Evolutionary conservation across 2,113 vertebrate species (phyloP), one percentile per base, ranked within the genome.

Genomic region (Brachyhypopomus occidentalis): DNA sequence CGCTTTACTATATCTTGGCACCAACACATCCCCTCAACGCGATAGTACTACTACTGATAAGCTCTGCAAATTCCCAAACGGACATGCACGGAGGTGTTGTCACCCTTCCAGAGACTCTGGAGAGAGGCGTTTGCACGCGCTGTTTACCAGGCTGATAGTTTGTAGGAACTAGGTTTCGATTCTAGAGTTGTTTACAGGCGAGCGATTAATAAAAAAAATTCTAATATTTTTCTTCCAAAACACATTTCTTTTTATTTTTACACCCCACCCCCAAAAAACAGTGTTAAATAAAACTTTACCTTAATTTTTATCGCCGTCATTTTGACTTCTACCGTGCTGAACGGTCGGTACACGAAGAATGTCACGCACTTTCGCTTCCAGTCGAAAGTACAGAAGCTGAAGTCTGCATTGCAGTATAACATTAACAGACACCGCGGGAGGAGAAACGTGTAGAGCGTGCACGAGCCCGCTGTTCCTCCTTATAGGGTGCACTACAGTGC

Each of bases 271-370:
- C 30, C 63, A 12, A 9, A 48, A 73, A 56, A 22, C 34, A 36
- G 20, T 22, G 25, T 78, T 59, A 78, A 16, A 5, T 60, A 41
- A 41, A 59, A 75, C n/a, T 48, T 70, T 85, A 86, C 85, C 85
- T 55, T 80, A n/a, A 85, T 67, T 63, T 77, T 67, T 34, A 86
- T 84, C 2, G 85, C 79, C 1, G 85, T 86, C 85, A 85, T 84
- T 20, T 1, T 77, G 55, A 34, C 41, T 67, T 23, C 30, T 67
- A 12, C 23, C 70, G 63, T 16, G 23, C 52, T 36, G 19, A 52
- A 71, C 16, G 72, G 55, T 23, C 30, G 19, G n/a, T 22, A 60
- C 38, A 30, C 25, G n/a, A 25, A 67, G 22, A 17, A 85, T 69
- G 30, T 25, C 62, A 45, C 38, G n/a, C 36, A 63, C 23, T 45